Evolutionary conservation across 2,888 invertebrate genomes (phyloP), one percentile per base, ranked within the genome.

Genomic region (Drosophila multiciliata): DNA sequence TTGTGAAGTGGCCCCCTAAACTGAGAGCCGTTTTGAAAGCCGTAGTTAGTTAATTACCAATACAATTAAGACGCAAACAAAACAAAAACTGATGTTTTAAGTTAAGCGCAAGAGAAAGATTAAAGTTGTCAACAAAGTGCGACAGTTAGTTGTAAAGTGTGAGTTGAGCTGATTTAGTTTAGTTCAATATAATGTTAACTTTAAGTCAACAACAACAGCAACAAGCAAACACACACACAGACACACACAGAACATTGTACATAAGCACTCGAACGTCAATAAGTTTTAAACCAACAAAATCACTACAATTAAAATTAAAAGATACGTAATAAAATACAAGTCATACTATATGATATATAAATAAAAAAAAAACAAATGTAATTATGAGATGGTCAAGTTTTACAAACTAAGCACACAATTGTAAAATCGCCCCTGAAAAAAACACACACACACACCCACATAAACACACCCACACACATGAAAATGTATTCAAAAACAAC

Each of bases 91-190:
- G 55, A 66, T 60, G 66, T 73, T 54, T 38, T 53, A 55, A 20
- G 45, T 60, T 73, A 73, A 57, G 73, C 50, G 73, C 53, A 57
- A 50, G 50, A 48, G 26, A 29, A 54, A 40, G 78, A 71, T 72
- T 55, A 54, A 66, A 57, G 72, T 73, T 71, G 75, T 72, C 54
- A 54, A 72, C 29, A 57, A n/a, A 72, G 55, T 52, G 62, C 67
- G 32, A 65, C 38, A 53, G 42, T 63, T 73, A 83, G 79, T 84
- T 78, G 63, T 82, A 73, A 75, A 23, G 77, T 79, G 80, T 81
- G 84, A 29, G 29, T 87, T 82, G 79, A 87, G 73, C 69, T 79
- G 84, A 89, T 85, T 89, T 89, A 87, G 88, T 89, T 85, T 86
- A 85, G 85, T 67, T 79, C 80, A 73, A 81, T 61, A 71, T 66